Conservation (phyloP, 2,888 invertebrate species). For the Caenorhabditis uteleia region DNA sequence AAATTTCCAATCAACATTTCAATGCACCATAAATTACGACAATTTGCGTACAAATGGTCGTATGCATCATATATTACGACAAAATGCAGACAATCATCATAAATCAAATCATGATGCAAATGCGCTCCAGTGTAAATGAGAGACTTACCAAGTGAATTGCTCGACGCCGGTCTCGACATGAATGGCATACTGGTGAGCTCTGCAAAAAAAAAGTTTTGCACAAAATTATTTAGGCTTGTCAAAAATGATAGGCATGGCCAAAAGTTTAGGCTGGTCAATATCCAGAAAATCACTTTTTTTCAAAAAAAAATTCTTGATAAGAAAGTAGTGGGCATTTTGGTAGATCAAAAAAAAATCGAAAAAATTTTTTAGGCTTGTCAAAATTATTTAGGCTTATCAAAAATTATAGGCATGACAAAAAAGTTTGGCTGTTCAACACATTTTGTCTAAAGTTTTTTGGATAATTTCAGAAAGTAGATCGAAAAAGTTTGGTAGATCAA, state of each 20-base stretch:
- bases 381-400: background rate
- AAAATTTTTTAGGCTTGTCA: too few relatives aligned
- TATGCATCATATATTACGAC: too few relatives aligned
- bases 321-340: too few relatives aligned
- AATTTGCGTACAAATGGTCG: too few relatives aligned
- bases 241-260: background rate
- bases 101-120: too few relatives aligned
- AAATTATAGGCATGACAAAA: background rate
- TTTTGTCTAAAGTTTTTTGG: background rate
- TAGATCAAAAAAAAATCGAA: too few relatives aligned
- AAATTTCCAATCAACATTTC: too few relatives aligned
- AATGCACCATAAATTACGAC: too few relatives aligned
- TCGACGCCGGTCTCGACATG: slow-evolving; percentile 20
- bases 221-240: background rate
- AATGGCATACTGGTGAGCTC: slow-evolving; percentile 15
- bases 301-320: too few relatives aligned
- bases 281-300: background rate
- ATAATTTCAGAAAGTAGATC: too few relatives aligned
- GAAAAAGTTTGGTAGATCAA: too few relatives aligned
- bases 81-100: too few relatives aligned
- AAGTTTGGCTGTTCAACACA: background rate
- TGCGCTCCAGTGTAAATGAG: background rate
- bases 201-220: slow-evolving; percentile 21
- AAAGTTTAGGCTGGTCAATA: background rate
- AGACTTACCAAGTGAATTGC: slow-evolving; percentile 26